Evolutionary conservation across 1,140 invertebrate species (phyloP), one percentile per base, ranked within the genome.

Genomic region (Caenorhabditis inopinata): DNA sequence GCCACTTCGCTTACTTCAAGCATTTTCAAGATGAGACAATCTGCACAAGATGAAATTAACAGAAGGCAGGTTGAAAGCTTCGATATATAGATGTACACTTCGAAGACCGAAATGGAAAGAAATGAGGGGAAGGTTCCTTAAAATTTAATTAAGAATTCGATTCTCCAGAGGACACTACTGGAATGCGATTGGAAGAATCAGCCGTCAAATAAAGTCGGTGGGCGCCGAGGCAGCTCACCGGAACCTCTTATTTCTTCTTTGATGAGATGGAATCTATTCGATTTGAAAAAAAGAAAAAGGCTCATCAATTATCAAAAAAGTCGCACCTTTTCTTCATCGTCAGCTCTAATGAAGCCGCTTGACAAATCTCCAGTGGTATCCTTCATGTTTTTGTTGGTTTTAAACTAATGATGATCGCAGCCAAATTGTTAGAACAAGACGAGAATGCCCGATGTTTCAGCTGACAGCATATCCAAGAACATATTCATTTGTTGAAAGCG

Each of bases 141-240:
- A 38, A 68, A 68, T 68, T 68, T 68, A 68, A 68, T 68, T 68
- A 68, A 68, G 58, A 68, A 68, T 68, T 68, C 58, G 6, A 51
- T 42, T 42, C 38, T 42, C 38, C 38, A 42, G 5, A 7, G 38
- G 38, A n/a, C n/a, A n/a, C 38, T 42, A 7, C 14, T 42, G 38
- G 38, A 42, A 42, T 42, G 6, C 5, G 38, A 42, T 42, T 42
- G 38, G 32, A 68, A 27, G 25, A 14, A 1, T 6, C 25, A 68
- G 27, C 53, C 53, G 35, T 58, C 27, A 68, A 68, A 68, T 68
- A 32, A 68, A 68, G 38, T 68, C 58, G 35, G 32, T 42, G 58
- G 32, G 58, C n/a, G 38, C n/a, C n/a, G n/a, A n/a, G n/a, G n/a
- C n/a, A n/a, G n/a, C n/a, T n/a, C 32, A 68, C 58, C 58, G 58